Base-by-base conservation (phyloP, 2,113 vertebrate species). In the Coturnix japonica region DNA sequence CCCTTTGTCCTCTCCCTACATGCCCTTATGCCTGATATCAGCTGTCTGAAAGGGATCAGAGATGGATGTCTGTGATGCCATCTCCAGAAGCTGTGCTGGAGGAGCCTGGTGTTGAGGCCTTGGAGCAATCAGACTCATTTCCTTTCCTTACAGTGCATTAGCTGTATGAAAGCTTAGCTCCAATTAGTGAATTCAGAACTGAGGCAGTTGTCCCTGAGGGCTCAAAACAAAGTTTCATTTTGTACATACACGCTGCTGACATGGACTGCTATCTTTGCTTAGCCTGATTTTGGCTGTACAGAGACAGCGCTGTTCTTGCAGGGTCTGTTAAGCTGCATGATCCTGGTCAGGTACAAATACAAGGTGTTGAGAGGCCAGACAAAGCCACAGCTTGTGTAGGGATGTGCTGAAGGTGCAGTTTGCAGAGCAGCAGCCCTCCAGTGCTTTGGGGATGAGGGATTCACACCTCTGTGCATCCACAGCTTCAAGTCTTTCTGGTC, bases 131-230 rank as follows among this genome's bases (percentile, higher is more conserved):
- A 49, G 46, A 31, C n/a, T 81, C 1, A n/a, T 77, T 89, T 63
- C 19, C 66, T 76, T 85, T 74, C 59, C 59, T 51, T 87, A 56
- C 74, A 85, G 60, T 59, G 37, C 13, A 7, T 73, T 73, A 44
- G 26, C 51, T 85, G 4, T 73, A 49, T 70, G 76, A 59, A 53
- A 89, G 51, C 57, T 90, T 90, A 26, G 26, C 78, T 88, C 79
- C 35, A 88, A 9, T 93, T 82, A 91, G 84, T 28, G 73, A 56
- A 72, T 67, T 90, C 43, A 46, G 17, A 87, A 63, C 64, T 39
- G 37, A 57, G 26, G 15, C 35, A 8, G 23, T 17, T 19, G 53
- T 83, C 1, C 3, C 35, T 13, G 61, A 44, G n/a, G 70, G 39
- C 65, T 77, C 46, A 57, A 64, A 90, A 63, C n/a, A 64, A 81